Evolutionary conservation across 1,140 invertebrate species (phyloP), one percentile per base, ranked within the genome.

Genomic region (Drosophila virilis): DNA sequence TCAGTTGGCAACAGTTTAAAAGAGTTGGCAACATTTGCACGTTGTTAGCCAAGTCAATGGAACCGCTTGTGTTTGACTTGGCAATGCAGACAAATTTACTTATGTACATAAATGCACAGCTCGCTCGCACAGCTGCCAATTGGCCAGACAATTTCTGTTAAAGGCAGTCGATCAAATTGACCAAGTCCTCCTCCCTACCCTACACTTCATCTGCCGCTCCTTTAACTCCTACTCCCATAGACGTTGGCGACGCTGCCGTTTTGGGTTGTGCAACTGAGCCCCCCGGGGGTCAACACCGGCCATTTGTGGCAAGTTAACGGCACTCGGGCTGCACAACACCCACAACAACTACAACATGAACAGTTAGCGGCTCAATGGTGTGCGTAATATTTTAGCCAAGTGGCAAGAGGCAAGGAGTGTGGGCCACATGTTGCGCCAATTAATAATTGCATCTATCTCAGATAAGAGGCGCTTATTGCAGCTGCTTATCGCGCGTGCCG

Each of bases 281-380:
- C 80, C 48, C 33, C 45, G 85, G 77, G 77, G 74, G 51, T 83
- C 80, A 84, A 80, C 77, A 89, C 77, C 74, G 77, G 68, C 73
- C 84, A 84, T 66, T 89, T 79, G 57, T 59, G 58, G 65, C 61
- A 66, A 65, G 58, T 59, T 61, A 72, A 75, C 51, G 69, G 45
- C 59, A 67, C 55, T 12, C 28, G 17, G 42, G 22, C 37, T n/a
- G 48, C 55, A 43, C 43, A 70, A 64, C 66, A 64, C 58, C 66
- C 57, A 69, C 72, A 28, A 51, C 32, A 57, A 40, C 17, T 55
- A 28, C 3, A 28, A 28, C 22, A 28, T 28, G 5, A 28, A 5
- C 22, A 28, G 22, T 28, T 64, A 28, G 77, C 37, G 32, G 40
- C 38, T 68, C 37, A 46, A 5, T 60, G 52, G 43, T n/a, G 17